A percentile compares a stretch with the other conserved stretches of the same genome.
These are phyloP conservation scores for Myrmophylax atrothorax DNA, from an alignment of 2,113 vertebrate genomes.

Conservation along the genomic window DNA sequence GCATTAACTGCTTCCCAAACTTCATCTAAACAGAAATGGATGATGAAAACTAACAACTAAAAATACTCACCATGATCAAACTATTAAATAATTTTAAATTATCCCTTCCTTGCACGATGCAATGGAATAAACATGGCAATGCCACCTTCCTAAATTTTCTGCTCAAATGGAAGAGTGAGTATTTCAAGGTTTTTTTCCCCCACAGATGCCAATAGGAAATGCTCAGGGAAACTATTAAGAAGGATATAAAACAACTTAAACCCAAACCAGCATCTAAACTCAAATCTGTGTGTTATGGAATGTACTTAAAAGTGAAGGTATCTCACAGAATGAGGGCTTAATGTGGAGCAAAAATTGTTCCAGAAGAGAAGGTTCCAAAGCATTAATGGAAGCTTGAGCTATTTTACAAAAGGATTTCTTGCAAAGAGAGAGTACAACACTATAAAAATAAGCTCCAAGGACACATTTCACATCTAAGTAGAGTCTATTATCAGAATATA, in stretches of 20 bases:
- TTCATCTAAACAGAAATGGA: not conserved
- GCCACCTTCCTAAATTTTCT: not conserved
- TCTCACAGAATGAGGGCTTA: not conserved
- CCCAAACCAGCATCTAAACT: not conserved
- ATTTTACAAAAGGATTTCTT: not conserved
- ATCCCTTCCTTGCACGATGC: not conserved
- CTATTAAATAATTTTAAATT: not conserved
- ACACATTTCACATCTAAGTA: conserved; percentile 15
- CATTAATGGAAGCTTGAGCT: not conserved
- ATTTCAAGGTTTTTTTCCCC: not conserved
- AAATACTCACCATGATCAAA: not conserved
- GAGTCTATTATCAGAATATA: conserved; percentile 14
- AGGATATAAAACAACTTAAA: not conserved
- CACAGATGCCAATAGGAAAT: not conserved
- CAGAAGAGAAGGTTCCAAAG: not conserved
- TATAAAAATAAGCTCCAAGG: conserved; percentile 35
- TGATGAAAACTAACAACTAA: not conserved
- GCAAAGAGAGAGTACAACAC: not conserved
- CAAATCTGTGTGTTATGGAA: not conserved
- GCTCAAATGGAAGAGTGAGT: not conserved
- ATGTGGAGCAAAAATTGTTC: not conserved
- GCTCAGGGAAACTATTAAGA: not conserved
- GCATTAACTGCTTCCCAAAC: not conserved
- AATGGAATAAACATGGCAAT: not conserved
- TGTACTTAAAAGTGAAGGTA: not conserved